Base-by-base conservation (phyloP, 2,797 vertebrate genomes). In the Yasuhikotakia modesta region DNA sequence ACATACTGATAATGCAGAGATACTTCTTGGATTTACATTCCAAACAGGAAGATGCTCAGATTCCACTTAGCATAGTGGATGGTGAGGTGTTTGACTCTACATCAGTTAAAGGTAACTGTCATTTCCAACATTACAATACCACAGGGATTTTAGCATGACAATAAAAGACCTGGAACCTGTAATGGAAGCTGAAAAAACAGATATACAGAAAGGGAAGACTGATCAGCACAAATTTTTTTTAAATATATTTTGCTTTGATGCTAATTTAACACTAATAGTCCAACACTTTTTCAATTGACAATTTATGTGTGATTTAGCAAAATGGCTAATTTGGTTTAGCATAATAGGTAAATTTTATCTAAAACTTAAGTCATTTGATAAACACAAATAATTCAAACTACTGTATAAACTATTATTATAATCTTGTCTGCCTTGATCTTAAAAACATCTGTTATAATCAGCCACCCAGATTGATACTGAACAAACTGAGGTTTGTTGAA, bases 1-100 rank as follows among this genome's bases (percentile, higher is more conserved):
- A 16, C 17, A 65, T 55, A 30, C 35, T 65, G 16, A 27, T 69
- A 27, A 76, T 53, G 6, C 85, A 93, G 92, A 87, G 65, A 17
- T 85, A 89, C 69, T 89, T 89, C 0, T 46, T 91, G 1, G 88
- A 93, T 64, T 53, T 88, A 2, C 55, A 45, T 1, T 52, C 76
- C 46, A 88, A 87, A 81, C 82, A 58, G 0, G 91, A 92, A 73
- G 91, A 91, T 14, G 82, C 85, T 32, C 85, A 87, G 27, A 84
- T 93, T 73, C 93, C 91, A 32, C 88, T 94, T 39, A 90, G 88
- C 58, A 5, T 72, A 0, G 6, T 89, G 21, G 88, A 90, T 0
- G 82, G 76, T 5, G 87, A 87, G 0, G 0, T 63, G 1, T n/a
- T 7, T 50, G 88, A 88, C 7, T 0, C 0, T n/a, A n/a, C n/a